Conservation (phyloP, 2,797 vertebrate genomes). For the Limnodromus scolopaceus region DNA sequence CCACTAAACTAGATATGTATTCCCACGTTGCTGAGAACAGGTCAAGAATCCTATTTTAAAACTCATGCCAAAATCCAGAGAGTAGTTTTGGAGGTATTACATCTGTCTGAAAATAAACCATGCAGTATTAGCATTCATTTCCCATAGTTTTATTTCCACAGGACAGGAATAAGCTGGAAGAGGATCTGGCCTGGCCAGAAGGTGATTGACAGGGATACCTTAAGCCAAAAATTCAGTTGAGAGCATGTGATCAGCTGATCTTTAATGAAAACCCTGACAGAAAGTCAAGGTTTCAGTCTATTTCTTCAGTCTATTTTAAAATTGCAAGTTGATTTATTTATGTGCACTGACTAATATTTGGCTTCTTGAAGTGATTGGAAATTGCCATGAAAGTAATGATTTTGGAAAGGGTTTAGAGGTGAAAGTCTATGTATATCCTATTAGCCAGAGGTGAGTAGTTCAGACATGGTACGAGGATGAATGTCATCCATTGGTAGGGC, state of each 20-base stretch:
- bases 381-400: not conserved
- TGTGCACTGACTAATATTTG: accelerated
- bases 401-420: not conserved
- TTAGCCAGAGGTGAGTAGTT: not conserved
- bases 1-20: not conserved
- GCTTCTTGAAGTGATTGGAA: not conserved
- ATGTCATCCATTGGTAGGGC: accelerated
- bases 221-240: not conserved
- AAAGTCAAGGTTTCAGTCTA: too few relatives aligned
- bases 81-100: not conserved
- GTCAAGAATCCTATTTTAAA: not conserved
- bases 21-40: not conserved
- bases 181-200: not conserved
- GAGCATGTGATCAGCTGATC: not conserved
- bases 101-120: not conserved
- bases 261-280: not conserved
- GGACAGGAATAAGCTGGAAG: not conserved
- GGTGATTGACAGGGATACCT: not conserved
- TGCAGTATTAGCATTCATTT: not conserved
- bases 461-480: not conserved
- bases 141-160: not conserved
- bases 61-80: not conserved
- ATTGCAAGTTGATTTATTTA: not conserved
- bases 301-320: not conserved
- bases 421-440: not conserved